phyloP scores from a whole-genome alignment of 2,797 vertebrate species.

The Hippopotamyrus pictus region DNA sequence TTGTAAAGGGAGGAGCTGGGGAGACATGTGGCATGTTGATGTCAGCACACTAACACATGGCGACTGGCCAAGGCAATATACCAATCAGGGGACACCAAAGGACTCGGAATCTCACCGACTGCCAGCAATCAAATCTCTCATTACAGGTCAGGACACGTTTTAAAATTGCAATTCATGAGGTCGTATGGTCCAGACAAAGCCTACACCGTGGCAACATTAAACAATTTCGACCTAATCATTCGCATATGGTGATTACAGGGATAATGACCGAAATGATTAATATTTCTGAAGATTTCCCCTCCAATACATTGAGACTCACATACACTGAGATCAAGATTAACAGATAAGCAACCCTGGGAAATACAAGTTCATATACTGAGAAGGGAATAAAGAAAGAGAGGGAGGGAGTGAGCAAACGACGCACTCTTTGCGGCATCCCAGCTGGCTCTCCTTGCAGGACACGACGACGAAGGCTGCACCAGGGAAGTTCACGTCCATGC shows the following conservation, averaged over 20 bases:
- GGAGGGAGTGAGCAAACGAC: slow-evolving; percentile 37
- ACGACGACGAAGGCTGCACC: slow-evolving; percentile 90
- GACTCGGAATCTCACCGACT: not conserved
- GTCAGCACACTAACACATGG: not conserved
- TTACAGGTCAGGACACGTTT: not conserved
- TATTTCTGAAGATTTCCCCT: not conserved
- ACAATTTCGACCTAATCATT: not conserved
- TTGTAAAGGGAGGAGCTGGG: slow-evolving; percentile 93
- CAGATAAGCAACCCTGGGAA: not conserved
- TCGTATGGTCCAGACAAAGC: not conserved
- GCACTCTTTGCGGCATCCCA: slow-evolving; percentile 96
- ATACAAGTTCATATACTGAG: not conserved
- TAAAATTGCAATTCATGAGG: not conserved
- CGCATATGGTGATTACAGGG: not conserved
- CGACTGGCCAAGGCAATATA: not conserved
- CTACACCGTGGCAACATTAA: not conserved
- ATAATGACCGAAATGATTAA: not conserved
- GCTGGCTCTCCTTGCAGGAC: slow-evolving; percentile 93
- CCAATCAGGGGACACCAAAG: not conserved
- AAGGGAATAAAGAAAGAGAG: not conserved
- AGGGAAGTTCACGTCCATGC: slow-evolving; percentile 95
- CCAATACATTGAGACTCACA: not conserved
- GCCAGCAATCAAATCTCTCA: not conserved
- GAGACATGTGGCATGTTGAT: not conserved
- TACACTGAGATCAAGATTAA: not conserved